Conservation (phyloP, 2,888 invertebrate genomes). For the Sialis lutaria region DNA sequence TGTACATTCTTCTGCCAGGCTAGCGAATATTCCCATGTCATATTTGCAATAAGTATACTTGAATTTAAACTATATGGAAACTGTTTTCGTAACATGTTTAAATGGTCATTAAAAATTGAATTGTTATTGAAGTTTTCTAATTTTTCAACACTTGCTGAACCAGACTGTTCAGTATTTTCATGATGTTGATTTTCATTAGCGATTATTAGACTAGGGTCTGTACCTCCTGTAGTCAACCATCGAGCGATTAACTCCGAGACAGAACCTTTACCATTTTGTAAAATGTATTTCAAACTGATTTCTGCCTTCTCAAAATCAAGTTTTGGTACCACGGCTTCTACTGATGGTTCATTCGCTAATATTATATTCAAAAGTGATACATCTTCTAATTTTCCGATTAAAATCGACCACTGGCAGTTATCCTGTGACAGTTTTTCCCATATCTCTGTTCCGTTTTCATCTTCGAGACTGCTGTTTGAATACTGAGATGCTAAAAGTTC, state of each 20-base stretch:
- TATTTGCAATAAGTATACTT: slow-evolving; percentile 63
- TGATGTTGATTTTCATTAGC: slow-evolving; percentile 25
- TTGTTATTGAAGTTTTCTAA: slow-evolving; percentile 5
- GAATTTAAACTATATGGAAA: slow-evolving; percentile 76
- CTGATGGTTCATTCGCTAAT: slow-evolving; percentile 31
- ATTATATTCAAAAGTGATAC: slow-evolving; percentile 63
- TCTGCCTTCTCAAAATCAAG: slow-evolving; percentile 35
- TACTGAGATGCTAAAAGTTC: slow-evolving; percentile 16
- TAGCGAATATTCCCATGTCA: slow-evolving; percentile 82
- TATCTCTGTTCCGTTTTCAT: slow-evolving; percentile 28
- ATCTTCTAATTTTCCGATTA: slow-evolving; percentile 81
- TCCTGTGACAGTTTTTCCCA: slow-evolving; percentile 80
- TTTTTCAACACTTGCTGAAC: slow-evolving; percentile 5
- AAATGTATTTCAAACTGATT: slow-evolving; percentile 46
- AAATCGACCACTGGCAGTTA: slow-evolving; percentile 68
- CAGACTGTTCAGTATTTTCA: slow-evolving; percentile 1
- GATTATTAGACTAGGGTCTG: slow-evolving; percentile 44
- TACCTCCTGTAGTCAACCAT: slow-evolving; percentile 62
- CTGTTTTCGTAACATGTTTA: slow-evolving; percentile 48
- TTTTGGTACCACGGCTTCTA: slow-evolving; percentile 30
- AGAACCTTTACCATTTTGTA: slow-evolving; percentile 56
- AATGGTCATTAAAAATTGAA: slow-evolving; percentile 36
- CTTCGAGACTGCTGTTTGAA: slow-evolving; percentile 15
- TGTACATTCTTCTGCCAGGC: slow-evolving; percentile 69
- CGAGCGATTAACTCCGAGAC: slow-evolving; percentile 76